Percentiles rank a stretch among this genome's conserved stretches.
Evolutionary conservation across 2,113 vertebrate species (phyloP).

Genomic region (Sterrhoptilus dennistouni): DNA sequence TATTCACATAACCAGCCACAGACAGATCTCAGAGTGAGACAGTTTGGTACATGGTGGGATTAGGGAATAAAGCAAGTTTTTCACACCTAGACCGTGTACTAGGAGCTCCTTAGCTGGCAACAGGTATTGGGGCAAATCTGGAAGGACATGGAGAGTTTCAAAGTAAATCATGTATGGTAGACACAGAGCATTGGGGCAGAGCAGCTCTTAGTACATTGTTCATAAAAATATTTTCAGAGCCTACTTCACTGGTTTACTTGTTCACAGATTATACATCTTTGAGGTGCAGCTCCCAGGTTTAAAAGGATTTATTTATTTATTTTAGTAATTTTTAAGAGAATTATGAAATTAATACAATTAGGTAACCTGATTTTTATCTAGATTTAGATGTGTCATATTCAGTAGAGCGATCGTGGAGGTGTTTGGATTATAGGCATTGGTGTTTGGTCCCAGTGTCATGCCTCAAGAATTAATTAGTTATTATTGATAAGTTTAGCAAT

Average conservation of each 20-base stretch:
- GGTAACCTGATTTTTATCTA: background rate
- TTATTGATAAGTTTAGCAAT: background rate
- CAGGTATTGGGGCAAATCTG: background rate
- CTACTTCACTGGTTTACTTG: background rate
- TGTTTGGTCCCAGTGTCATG: background rate
- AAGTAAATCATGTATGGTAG: background rate
- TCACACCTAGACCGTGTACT: background rate
- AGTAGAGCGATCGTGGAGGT: background rate
- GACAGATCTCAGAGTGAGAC: background rate
- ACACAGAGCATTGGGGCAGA: background rate
- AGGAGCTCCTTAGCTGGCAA: background rate
- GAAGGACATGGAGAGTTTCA: background rate
- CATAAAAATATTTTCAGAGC: background rate
- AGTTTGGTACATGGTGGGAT: background rate
- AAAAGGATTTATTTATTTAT: background rate
- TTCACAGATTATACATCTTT: background rate
- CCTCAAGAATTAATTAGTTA: background rate
- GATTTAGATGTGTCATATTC: background rate
- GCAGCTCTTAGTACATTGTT: background rate
- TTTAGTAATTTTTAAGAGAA: background rate
- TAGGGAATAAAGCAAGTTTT: background rate
- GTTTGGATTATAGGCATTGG: background rate
- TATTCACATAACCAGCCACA: background rate
- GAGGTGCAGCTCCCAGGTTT: background rate
- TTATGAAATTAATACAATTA: background rate